Base-by-base conservation (phyloP, 2,888 invertebrate genomes). In the Sesia apiformis region DNA sequence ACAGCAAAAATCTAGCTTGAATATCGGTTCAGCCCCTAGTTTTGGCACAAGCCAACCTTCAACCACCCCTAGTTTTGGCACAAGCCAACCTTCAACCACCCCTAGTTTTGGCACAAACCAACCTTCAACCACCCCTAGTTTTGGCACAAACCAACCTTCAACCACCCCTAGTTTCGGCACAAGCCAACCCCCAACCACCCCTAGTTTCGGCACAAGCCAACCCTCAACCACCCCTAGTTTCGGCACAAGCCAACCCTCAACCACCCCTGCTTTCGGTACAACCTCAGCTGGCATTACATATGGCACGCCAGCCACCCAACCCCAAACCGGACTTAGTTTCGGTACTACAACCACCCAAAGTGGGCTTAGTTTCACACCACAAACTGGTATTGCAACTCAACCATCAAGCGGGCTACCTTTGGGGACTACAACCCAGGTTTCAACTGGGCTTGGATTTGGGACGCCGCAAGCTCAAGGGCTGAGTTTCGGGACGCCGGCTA, bases 371-470 rank as follows among this genome's bases (percentile, higher is more conserved):
- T 39, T 49, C 6, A 8, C 53, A 42, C 53, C 55, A 0, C 49
- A 52, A 40, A 43, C 23, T 1, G 23, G 23, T 2, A 23, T 23
- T 23, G 23, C 52, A 5, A 51, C 55, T 3, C 53, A 39, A 54
- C 40, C 7, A 55, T 57, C 49, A 42, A 53, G 3, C 52, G 54
- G 6, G 55, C 56, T 42, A 3, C 39, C 38, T 38, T 56, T 60
- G 39, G 62, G 58, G 4, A 39, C 43, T 7, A 53, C 3, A 58
- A 61, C 50, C 55, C 61, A 0, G 46, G 46, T 23, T 46, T 8
- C 46, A 46, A 8, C 65, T 1, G 61, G 63, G 0, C 57, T 61
- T 4, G 53, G 59, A 50, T 67, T 70, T 55, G 64, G 62, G 5
- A 43, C 59, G 4, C 38, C 60, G 3, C 39, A 55, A 23, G 53